These are phyloP conservation scores for Triplophysa siluroides DNA, from an alignment of 2,113 vertebrate genomes.

Conservation along the genomic window DNA sequence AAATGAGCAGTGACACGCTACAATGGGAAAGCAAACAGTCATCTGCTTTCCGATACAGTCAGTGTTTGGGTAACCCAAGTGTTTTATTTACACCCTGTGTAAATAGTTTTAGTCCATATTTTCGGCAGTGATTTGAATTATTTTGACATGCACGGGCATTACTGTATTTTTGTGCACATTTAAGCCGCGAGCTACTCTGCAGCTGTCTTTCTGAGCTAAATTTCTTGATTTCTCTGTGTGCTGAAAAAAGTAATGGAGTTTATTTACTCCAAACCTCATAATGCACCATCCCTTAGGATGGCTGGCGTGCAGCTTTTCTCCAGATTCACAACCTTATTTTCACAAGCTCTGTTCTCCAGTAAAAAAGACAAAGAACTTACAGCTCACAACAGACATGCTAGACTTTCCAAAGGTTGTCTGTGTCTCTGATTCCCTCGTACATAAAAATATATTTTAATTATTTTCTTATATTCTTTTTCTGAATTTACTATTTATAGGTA, in stretches of 20 bases:
- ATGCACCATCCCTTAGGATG: constrained; percentile 5
- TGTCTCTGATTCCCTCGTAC: background rate
- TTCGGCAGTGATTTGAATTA: too few species aligned
- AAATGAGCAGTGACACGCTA: too few species aligned
- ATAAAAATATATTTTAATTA: too few species aligned
- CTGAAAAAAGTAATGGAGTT: background rate
- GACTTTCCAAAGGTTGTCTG: background rate
- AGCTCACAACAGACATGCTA: background rate
- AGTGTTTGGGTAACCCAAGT: too few species aligned
- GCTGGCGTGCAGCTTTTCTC: background rate
- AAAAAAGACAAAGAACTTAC: constrained; percentile 4
- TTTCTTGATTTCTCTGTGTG: background rate
- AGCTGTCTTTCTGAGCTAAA: background rate
- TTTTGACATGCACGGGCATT: too few species aligned
- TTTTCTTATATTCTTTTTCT: too few species aligned
- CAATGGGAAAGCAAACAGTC: background rate
- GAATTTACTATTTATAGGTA: too few species aligned
- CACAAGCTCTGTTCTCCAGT: constrained; percentile 9
- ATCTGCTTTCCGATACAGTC: background rate
- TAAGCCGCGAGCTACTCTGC: background rate
- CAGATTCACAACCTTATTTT: constrained; percentile 15
- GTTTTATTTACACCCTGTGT: too few species aligned
- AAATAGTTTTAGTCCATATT: too few species aligned
- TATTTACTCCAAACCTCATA: constrained; percentile 24
- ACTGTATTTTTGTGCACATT: too few species aligned